phyloP scores from a whole-genome alignment of 2,797 vertebrate species.

The Champsocephalus esox region DNA sequence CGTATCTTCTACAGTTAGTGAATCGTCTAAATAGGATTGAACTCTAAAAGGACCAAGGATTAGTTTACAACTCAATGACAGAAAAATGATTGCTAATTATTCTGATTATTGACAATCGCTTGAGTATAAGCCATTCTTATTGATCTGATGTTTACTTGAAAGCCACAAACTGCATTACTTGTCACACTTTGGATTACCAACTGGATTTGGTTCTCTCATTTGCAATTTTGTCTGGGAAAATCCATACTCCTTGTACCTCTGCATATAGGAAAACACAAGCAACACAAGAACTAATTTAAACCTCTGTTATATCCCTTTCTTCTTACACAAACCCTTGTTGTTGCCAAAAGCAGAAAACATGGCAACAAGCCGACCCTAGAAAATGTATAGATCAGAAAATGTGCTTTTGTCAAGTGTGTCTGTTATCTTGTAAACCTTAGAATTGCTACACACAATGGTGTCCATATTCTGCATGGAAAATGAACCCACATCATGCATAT shows the following conservation, averaged over 20 bases:
- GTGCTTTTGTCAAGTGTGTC: neutral
- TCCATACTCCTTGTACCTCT: conserved; percentile 7
- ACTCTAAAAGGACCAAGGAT: neutral
- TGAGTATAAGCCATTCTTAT: neutral
- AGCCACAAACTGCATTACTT: conserved; percentile 1
- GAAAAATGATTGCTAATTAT: no score
- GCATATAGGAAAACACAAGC: neutral
- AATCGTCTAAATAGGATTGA: neutral
- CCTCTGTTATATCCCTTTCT: neutral
- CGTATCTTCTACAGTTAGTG: neutral
- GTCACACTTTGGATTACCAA: neutral
- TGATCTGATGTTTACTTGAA: neutral
- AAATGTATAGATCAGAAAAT: neutral
- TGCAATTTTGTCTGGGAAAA: conserved; percentile 10
- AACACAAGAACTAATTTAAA: neutral
- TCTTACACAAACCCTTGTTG: neutral
- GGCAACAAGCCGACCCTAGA: neutral
- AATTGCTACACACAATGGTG: neutral
- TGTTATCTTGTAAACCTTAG: neutral
- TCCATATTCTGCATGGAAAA: neutral
- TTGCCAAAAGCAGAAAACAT: neutral
- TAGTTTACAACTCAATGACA: no score
- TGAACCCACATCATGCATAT: neutral
- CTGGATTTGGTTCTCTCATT: conserved; percentile 21
- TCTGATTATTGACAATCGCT: no score